Evolutionary conservation across 2,113 vertebrate genomes (phyloP).

Genomic region (Nesospiza acunhae): DNA sequence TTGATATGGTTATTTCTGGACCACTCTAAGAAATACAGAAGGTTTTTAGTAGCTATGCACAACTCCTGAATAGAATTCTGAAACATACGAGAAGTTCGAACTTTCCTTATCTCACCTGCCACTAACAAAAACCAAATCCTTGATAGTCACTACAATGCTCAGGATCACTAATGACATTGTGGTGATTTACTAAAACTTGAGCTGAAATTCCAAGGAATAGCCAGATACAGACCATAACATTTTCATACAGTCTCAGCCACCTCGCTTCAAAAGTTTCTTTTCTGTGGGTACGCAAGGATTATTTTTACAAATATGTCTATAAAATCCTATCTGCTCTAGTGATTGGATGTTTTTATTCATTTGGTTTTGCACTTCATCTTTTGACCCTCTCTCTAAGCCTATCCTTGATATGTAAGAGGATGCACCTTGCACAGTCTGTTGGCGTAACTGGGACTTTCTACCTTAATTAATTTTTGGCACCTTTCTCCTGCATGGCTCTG

Average conservation of each 20-base stretch:
- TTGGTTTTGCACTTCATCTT: not conserved
- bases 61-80: not conserved
- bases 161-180: not conserved
- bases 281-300: not conserved
- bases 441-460: not conserved
- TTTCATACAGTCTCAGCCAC: not conserved
- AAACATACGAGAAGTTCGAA: not conserved
- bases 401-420: not conserved
- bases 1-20: conserved; percentile 43
- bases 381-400: not conserved
- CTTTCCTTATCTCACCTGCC: not conserved
- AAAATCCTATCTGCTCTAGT: not conserved
- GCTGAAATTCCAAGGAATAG: not conserved
- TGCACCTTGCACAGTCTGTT: not conserved
- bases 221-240: not conserved
- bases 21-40: not conserved
- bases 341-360: not conserved
- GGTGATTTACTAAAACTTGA: not conserved
- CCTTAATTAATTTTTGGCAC: conserved; percentile 47
- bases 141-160: not conserved
- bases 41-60: not conserved
- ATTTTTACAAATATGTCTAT: not conserved
- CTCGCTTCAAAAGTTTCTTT: not conserved
- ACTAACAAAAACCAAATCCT: not conserved
- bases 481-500: not conserved